Evolutionary conservation across 2,888 invertebrate species (phyloP), one percentile per base, ranked within the genome.

Genomic region (Anarsia innoxiella): DNA sequence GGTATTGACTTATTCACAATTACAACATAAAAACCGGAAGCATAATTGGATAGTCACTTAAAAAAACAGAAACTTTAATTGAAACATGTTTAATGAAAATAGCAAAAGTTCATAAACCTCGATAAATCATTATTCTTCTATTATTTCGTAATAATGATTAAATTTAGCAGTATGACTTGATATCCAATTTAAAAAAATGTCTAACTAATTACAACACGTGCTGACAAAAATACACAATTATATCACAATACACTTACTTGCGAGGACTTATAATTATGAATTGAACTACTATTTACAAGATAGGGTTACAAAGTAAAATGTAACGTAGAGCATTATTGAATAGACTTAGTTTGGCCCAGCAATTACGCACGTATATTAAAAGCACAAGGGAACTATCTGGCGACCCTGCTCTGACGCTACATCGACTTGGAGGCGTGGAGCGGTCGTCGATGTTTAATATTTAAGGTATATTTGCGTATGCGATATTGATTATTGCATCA

Each of bases 201-300:
- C 28, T 28, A 34, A 15, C 2, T 27, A 11, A 16, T 30, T 27
- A 34, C 15, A 34, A 27, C 49, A 45, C 37, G 42, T 41, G 37
- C 36, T 41, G 51, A 64, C 54, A 66, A 69, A 62, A 63, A 34
- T 27, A 33, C 27, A 67, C 54, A 57, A 59, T 53, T 48, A 66
- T 75, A 76, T 77, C 80, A 79, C 78, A 78, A 73, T 73, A 73
- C 59, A 68, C 67, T 76, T 74, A 71, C 43, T 52, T 42, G 41
- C 45, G 39, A 53, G 43, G 53, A 57, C 53, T 61, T 66, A 68
- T 51, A 14, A 15, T 19, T 44, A 64, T 61, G 69, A 73, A 74
- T 76, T 75, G 66, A 74, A 75, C 72, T 73, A 76, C 65, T 77
- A 79, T 77, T 66, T 78, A 79, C 76, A 79, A 63, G n/a, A n/a